Evolutionary conservation across 2,888 invertebrate species (phyloP).

Genomic region (Monochamus alternatus): DNA sequence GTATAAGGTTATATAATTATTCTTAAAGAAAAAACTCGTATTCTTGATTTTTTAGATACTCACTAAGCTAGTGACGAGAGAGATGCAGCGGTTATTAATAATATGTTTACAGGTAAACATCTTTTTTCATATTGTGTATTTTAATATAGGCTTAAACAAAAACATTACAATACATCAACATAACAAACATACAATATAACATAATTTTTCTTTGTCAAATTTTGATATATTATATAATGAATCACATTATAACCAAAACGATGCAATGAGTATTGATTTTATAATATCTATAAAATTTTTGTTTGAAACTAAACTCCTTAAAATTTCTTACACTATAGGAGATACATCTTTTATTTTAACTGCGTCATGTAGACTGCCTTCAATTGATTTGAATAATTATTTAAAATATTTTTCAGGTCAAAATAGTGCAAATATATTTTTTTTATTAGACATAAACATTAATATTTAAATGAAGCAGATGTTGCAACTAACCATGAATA

Average conservation of each 20-base stretch:
- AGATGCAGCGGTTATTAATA: no score
- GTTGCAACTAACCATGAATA: neutral
- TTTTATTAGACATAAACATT: neutral
- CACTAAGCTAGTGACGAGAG: neutral
- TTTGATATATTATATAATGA: constrained; percentile 24
- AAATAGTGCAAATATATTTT: no score
- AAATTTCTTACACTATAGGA: constrained; percentile 6
- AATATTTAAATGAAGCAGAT: neutral
- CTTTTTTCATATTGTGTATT: neutral
- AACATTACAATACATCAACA: no score
- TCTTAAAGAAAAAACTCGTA: no score
- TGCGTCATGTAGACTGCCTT: no score
- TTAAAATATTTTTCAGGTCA: constrained; percentile 4
- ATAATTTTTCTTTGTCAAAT: no score
- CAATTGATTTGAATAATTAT: neutral
- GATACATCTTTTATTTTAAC: constrained; percentile 1
- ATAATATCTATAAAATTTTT: constrained; percentile 6
- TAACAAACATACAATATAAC: no score
- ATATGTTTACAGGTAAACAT: neutral
- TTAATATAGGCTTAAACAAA: constrained; percentile 12
- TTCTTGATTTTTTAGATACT: constrained; percentile 1
- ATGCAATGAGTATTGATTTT: no score
- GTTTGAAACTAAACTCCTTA: no score
- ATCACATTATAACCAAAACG: constrained; percentile 25
- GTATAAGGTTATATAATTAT: neutral